Base-by-base conservation (phyloP, 1,140 invertebrate species). In the Drosophila lowei region DNA sequence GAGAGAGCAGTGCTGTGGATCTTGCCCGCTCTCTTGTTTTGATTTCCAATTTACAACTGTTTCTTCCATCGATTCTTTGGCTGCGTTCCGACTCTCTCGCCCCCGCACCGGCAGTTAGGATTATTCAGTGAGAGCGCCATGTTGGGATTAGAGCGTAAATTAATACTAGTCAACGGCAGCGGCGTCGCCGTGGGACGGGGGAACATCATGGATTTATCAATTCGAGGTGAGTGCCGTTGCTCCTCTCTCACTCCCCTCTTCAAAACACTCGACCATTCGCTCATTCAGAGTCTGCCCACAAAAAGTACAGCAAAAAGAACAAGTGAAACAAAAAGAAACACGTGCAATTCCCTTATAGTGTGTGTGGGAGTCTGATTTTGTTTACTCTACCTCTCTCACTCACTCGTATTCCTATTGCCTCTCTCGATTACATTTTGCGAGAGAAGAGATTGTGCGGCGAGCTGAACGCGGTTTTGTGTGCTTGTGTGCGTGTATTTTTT, bases 191-290 rank as follows among this genome's bases (percentile, higher is more conserved):
- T 42, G 55, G 53, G 62, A 47, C 56, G 48, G 64, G 75, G 55
- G 77, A 79, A 72, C 54, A 88, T 88, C 56, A 88, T 88, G 83
- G 83, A 88, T 83, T 83, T 88, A 64, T 88, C 83, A 72, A 75
- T 86, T 38, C 78, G 71, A 83, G 83, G 83, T 88, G 61, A 72
- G 83, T 83, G 52, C 34, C 21, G 13, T 34, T 34, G 9, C 66
- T n/a, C 48, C 15, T 7, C 21, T 11, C 23, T 18, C 67, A 41
- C 54, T 30, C 9, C 8, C 21, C 34, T 41, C 48, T 13, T 38
- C 4, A 13, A 13, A 13, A 11, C 43, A n/a, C 23, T 6, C 28
- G 23, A n/a, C 9, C 28, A 49, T 28, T 18, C 46, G 46, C 48
- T 47, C 46, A 70, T 68, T 77, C 43, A 72, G 49, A 58, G 44